phyloP scores from a whole-genome alignment of 1,140 invertebrate species.

The Hylaeus volcanicus region DNA sequence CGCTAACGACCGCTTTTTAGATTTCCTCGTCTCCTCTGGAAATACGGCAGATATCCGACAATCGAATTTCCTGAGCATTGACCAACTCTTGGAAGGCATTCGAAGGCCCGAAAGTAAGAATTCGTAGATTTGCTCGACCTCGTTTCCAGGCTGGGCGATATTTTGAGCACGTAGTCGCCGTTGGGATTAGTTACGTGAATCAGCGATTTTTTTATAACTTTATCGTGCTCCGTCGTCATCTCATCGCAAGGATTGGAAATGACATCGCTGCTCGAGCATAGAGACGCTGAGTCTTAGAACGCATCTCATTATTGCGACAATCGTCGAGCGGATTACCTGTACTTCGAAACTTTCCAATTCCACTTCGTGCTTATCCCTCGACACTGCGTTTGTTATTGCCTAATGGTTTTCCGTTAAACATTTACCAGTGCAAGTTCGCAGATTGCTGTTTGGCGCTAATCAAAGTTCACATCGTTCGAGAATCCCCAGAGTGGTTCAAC shows the following conservation, averaged over 20 bases:
- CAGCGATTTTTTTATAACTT: conserved; percentile 40
- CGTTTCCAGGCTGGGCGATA: conserved; percentile 15
- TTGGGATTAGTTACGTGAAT: conserved; percentile 38
- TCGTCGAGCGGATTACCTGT: conserved; percentile 14
- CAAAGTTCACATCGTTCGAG: too few relatives aligned
- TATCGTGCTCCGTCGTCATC: not conserved
- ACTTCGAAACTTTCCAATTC: too few relatives aligned
- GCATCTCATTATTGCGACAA: not conserved
- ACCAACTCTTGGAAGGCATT: not conserved
- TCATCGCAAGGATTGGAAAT: too few relatives aligned
- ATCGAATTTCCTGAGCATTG: conserved; percentile 9
- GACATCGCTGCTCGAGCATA: too few relatives aligned
- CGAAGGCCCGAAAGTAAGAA: conserved; percentile 21
- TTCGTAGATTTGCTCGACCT: conserved; percentile 7
- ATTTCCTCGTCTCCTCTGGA: not conserved
- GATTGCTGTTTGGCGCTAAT: too few relatives aligned
- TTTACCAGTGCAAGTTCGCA: not conserved
- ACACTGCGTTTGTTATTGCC: too few relatives aligned
- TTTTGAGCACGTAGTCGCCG: conserved; percentile 47
- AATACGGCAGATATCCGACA: not conserved
- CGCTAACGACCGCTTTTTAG: conserved; percentile 9
- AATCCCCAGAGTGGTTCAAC: too few relatives aligned
- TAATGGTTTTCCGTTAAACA: not conserved
- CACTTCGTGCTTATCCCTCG: too few relatives aligned
- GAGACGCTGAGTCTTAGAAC: not conserved